Percentiles rank a stretch among this genome's conserved stretches.
Evolutionary conservation across 2,888 invertebrate genomes (phyloP).

Genomic region (Sminthurides aquaticus): DNA sequence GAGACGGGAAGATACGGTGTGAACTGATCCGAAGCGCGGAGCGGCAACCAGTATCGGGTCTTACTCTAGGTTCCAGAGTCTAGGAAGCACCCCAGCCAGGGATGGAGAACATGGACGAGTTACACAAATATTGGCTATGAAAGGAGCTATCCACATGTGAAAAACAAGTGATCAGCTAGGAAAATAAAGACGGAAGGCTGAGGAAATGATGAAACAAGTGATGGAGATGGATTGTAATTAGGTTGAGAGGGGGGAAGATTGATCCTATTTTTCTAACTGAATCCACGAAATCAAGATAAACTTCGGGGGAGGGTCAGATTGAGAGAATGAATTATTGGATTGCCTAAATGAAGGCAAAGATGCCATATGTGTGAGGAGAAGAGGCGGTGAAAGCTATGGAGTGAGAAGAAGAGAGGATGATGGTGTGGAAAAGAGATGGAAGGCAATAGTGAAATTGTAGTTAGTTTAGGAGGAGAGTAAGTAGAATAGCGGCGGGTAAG

Average conservation of each 20-base stretch:
- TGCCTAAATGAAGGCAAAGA: no score
- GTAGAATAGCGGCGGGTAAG: no score
- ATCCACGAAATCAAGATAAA: slow-evolving; percentile 2
- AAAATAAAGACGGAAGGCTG: neutral
- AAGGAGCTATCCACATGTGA: neutral
- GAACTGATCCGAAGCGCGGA: no score
- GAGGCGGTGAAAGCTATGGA: no score
- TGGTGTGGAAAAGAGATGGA: no score
- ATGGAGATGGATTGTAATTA: slow-evolving; percentile 1
- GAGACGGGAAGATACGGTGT: no score
- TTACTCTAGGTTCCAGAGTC: no score
- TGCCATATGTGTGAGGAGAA: neutral
- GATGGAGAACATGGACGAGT: neutral
- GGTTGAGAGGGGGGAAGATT: neutral
- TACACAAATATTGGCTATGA: neutral
- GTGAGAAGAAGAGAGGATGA: no score
- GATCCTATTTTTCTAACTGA: slow-evolving; percentile 3
- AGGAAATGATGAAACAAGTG: neutral
- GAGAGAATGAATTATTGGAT: neutral
- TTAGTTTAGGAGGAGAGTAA: no score
- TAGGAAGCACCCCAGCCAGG: no score
- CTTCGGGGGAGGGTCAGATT: neutral
- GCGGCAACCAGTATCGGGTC: no score
- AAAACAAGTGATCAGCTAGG: neutral
- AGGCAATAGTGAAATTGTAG: no score